Conservation (phyloP, 2,113 vertebrate genomes). For the Lampris incognitus region DNA sequence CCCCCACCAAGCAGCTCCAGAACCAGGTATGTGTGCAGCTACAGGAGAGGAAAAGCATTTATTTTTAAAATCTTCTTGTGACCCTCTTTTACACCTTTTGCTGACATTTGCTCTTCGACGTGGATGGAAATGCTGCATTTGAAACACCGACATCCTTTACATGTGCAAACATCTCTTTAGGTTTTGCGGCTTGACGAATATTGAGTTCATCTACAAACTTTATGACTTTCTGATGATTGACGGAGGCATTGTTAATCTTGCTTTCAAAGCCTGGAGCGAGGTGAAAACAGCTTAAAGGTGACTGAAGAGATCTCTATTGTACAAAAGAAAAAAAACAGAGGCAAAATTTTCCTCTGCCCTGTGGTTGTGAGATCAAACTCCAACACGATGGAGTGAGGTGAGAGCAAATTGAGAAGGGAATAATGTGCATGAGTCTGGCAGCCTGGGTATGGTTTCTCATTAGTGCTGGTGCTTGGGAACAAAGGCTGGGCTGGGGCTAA, state of each 20-base stretch:
- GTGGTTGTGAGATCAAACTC: constrained; percentile 49
- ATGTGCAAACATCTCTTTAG: constrained; percentile 3
- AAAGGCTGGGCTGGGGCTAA: constrained; percentile 59
- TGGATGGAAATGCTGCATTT: not conserved
- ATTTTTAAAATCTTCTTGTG: constrained; percentile 1
- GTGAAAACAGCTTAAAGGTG: constrained; percentile 5
- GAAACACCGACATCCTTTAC: not conserved
- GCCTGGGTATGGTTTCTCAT: constrained; percentile 70
- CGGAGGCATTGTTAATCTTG: not conserved
- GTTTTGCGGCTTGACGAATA: constrained; percentile 1
- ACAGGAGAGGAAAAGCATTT: constrained; percentile 37
- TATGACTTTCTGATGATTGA: not conserved
- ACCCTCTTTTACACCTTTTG: constrained; percentile 2
- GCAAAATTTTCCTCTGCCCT: constrained; percentile 18
- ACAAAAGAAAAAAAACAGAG: constrained; percentile 25
- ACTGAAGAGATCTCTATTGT: not conserved
- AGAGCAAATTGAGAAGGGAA: constrained; percentile 63
- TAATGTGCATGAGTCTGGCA: constrained; percentile 53
- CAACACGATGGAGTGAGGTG: constrained; percentile 38
- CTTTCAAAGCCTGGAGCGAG: constrained; percentile 5
- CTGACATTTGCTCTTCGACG: constrained; percentile 5
- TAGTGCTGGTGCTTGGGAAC: constrained; percentile 63
- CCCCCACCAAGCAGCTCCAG: constrained; percentile 95
- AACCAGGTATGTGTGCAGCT: constrained; percentile 96
- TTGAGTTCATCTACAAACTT: not conserved